These are phyloP conservation scores for Eleginops maclovinus DNA, from an alignment of 2,113 vertebrate genomes.

Conservation along the genomic window DNA sequence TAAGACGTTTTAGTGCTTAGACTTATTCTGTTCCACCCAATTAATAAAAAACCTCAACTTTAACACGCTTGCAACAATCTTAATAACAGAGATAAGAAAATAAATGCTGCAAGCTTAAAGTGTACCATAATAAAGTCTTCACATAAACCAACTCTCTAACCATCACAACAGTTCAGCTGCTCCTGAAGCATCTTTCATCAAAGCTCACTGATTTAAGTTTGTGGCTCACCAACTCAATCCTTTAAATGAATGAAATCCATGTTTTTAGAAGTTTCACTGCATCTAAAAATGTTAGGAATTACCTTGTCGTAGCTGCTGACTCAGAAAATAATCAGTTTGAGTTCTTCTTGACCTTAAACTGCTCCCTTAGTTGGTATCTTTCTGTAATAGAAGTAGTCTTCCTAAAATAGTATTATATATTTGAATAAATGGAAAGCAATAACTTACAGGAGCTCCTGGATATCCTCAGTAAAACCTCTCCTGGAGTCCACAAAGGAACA, in stretches of 20 bases:
- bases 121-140: not conserved
- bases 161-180: not conserved
- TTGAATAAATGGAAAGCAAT: not conserved
- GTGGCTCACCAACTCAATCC: too few species aligned
- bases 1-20: too few species aligned
- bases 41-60: not conserved
- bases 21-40: too few species aligned
- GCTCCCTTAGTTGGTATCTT: not conserved
- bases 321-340: not conserved
- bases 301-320: not conserved
- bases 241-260: too few species aligned
- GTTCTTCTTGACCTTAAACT: not conserved
- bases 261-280: too few species aligned
- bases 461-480: not conserved
- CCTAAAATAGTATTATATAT: not conserved
- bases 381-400: not conserved
- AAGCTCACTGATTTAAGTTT: too few species aligned
- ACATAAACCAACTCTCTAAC: too few species aligned
- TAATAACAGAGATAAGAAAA: not conserved
- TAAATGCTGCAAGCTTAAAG: not conserved
- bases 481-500: not conserved
- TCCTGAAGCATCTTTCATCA: not conserved
- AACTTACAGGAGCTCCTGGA: conserved; percentile 1
- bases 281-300: not conserved
- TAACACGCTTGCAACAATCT: not conserved